phyloP scores from a whole-genome alignment of 2,888 invertebrate genomes.

The Ophion costatus region DNA sequence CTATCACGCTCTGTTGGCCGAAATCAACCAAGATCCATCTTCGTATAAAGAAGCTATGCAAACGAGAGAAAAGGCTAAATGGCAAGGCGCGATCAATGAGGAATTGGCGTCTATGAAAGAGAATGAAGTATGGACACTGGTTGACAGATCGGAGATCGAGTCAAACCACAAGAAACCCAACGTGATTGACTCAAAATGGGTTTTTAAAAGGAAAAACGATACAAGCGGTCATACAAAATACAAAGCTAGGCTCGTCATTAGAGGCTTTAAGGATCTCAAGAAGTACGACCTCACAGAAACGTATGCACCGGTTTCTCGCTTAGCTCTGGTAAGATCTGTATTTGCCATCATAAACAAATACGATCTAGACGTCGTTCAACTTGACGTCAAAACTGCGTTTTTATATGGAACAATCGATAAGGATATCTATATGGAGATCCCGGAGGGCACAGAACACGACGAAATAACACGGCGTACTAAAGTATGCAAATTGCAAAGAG shows the following conservation, averaged over 20 bases:
- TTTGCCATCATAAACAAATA: slow-evolving; percentile 61
- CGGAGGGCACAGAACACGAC: slow-evolving; percentile 60
- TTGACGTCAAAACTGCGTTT: slow-evolving; percentile 67
- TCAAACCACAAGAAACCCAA: slow-evolving; percentile 28
- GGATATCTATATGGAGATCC: slow-evolving; percentile 65
- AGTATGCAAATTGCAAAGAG: slow-evolving; percentile 56
- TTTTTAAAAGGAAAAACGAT: slow-evolving; percentile 66
- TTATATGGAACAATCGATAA: slow-evolving; percentile 56
- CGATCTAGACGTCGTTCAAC: slow-evolving; percentile 53
- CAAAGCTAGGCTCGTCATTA: slow-evolving; percentile 66
- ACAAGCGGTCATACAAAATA: slow-evolving; percentile 46
- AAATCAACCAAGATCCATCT: slow-evolving; percentile 53
- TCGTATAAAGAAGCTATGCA: slow-evolving; percentile 58
- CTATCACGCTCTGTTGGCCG: slow-evolving; percentile 29
- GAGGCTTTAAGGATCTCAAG: slow-evolving; percentile 65
- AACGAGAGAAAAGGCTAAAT: slow-evolving; percentile 45
- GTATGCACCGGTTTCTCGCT: slow-evolving; percentile 66
- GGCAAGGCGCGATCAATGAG: slow-evolving; percentile 56
- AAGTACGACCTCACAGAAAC: slow-evolving; percentile 63
- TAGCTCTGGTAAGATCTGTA: slow-evolving; percentile 60
- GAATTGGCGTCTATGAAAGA: slow-evolving; percentile 63
- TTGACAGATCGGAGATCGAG: slow-evolving; percentile 17
- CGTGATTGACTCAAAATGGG: slow-evolving; percentile 61
- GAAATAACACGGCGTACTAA: slow-evolving; percentile 39
- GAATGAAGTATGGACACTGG: slow-evolving; percentile 65